Conservation (phyloP, 2,113 vertebrate species). For the Benitochromis conjunctus region DNA sequence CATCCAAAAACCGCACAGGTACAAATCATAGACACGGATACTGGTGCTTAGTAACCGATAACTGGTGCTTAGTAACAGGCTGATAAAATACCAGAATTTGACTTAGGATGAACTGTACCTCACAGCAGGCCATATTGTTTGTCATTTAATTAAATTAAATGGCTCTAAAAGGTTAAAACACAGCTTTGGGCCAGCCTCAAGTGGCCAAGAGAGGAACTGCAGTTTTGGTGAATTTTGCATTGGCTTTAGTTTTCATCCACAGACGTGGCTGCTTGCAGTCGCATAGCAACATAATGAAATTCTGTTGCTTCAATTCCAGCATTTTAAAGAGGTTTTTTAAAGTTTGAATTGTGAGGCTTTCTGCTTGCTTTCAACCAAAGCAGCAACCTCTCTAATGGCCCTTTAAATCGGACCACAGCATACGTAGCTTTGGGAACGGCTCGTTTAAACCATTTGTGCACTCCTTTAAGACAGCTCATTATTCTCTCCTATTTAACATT, state of each 20-base stretch:
- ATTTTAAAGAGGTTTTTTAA: not conserved
- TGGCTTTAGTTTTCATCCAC: not conserved
- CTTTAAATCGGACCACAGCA: not conserved
- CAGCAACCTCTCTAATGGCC: not conserved
- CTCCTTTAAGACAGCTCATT: not conserved
- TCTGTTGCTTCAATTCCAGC: not conserved
- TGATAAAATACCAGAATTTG: not conserved
- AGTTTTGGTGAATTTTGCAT: not conserved
- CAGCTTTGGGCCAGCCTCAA: not conserved
- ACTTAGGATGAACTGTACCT: not conserved
- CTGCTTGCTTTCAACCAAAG: not conserved
- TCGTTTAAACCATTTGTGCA: not conserved
- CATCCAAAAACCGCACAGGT: not conserved
- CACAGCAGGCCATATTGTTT: not conserved
- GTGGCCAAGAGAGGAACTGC: not conserved
- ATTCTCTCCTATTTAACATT: not conserved
- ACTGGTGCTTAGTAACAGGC: not conserved
- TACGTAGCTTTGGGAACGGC: not conserved
- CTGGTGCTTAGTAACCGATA: not conserved
- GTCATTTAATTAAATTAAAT: not conserved
- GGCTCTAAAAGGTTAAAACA: not conserved
- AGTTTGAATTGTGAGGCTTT: not conserved
- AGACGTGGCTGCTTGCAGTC: not conserved
- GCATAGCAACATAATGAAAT: not conserved
- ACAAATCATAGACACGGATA: not conserved